These are phyloP conservation scores for Bombyx mandarina DNA, from an alignment of 1,140 invertebrate species.

Conservation along the genomic window DNA sequence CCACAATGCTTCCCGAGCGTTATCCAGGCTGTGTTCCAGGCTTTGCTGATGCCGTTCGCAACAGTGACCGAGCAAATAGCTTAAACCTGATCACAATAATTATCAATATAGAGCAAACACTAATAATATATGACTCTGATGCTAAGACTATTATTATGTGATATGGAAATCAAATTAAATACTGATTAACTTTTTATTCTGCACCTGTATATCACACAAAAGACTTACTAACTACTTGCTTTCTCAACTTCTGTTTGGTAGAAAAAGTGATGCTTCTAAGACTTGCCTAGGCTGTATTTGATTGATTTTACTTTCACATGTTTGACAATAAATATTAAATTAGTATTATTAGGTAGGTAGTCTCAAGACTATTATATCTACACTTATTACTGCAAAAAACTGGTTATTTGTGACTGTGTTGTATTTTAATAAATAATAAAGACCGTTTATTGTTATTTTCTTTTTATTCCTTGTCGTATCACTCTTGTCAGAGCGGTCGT, in stretches of 20 bases:
- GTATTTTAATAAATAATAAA: constrained; percentile 47
- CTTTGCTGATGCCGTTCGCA: no score
- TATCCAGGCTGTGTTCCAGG: no score
- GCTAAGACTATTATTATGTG: background rate
- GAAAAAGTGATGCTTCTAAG: background rate
- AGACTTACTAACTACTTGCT: no score
- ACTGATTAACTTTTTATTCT: background rate
- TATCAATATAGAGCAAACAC: no score
- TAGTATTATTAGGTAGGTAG: constrained; percentile 52
- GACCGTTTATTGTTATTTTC: constrained; percentile 24
- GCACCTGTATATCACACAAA: background rate
- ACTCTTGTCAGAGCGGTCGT: no score
- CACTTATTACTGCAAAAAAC: constrained; percentile 28
- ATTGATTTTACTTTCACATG: constrained; percentile 34
- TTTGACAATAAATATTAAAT: constrained; percentile 52
- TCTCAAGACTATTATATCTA: constrained; percentile 36
- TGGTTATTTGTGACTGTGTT: constrained; percentile 36
- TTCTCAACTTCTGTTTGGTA: background rate
- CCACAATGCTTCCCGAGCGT: no score
- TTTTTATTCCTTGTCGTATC: constrained; percentile 7
- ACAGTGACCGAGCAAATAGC: no score
- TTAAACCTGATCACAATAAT: no score
- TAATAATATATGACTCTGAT: no score
- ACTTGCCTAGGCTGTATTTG: background rate
- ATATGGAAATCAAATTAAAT: background rate